These are phyloP conservation scores for Agonopterix alstromeriana DNA, from an alignment of 2,888 invertebrate genomes.

Conservation along the genomic window DNA sequence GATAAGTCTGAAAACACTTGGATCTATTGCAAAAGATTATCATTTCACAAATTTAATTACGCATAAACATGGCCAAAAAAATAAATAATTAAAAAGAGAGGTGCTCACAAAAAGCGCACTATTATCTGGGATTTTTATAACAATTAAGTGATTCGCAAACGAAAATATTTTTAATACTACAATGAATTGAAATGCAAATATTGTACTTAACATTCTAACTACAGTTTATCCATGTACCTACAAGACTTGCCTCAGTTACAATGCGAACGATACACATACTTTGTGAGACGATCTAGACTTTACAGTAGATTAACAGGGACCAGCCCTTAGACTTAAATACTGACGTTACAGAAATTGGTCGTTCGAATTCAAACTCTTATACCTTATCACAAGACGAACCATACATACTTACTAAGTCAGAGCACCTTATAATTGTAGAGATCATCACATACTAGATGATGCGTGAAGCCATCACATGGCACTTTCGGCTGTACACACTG, in stretches of 20 bases:
- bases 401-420: slow-evolving; percentile 69
- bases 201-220: slow-evolving; percentile 31
- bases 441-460: slow-evolving; percentile 65
- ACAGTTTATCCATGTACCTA: slow-evolving; percentile 4
- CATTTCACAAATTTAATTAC: too few relatives aligned
- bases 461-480: slow-evolving; percentile 65
- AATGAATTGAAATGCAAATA: slow-evolving; percentile 56
- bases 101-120: too few relatives aligned
- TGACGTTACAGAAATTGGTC: slow-evolving; percentile 64
- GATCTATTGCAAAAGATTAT: too few relatives aligned
- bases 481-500: slow-evolving; percentile 58
- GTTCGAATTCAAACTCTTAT: slow-evolving; percentile 57
- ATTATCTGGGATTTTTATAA: too few relatives aligned
- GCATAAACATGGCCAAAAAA: too few relatives aligned
- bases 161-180: too few relatives aligned
- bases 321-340: slow-evolving; percentile 60
- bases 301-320: slow-evolving; percentile 40
- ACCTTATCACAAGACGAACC: slow-evolving; percentile 67
- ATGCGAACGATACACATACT: slow-evolving; percentile 1
- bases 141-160: too few relatives aligned
- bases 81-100: too few relatives aligned
- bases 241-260: background rate
- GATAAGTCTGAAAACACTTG: too few relatives aligned
- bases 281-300: slow-evolving; percentile 5
- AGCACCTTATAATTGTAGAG: slow-evolving; percentile 78